These are phyloP conservation scores for Thamnophis sirtalis DNA, from an alignment of 2,113 vertebrate genomes.

Conservation along the genomic window DNA sequence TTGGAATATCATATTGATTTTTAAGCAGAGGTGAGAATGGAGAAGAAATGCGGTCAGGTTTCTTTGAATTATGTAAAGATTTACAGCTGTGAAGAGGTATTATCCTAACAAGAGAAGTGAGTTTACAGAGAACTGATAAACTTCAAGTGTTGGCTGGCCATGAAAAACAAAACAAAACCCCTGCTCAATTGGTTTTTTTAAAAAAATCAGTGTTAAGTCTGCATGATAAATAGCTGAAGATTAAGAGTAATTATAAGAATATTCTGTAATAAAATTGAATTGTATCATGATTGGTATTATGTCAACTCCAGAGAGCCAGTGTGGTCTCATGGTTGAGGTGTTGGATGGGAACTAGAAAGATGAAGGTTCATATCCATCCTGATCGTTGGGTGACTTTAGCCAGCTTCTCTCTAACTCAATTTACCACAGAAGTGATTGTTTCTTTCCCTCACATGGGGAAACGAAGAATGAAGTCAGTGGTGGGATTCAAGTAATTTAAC, in stretches of 20 bases:
- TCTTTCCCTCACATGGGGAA: background rate
- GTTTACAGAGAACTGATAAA: background rate
- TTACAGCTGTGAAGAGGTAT: background rate
- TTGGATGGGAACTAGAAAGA: background rate
- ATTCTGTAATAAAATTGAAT: background rate
- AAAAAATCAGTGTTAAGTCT: background rate
- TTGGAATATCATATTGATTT: slow-evolving; percentile 17
- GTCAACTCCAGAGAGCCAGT: background rate
- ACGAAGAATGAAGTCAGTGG: background rate
- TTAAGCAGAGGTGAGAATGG: background rate
- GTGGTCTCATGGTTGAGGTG: background rate
- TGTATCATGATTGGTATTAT: too few species aligned
- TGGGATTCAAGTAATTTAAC: too few species aligned
- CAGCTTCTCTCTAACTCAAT: background rate
- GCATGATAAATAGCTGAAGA: background rate
- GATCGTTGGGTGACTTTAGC: background rate
- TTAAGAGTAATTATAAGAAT: background rate
- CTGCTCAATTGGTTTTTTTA: background rate
- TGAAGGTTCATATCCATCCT: background rate
- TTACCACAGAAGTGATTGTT: background rate
- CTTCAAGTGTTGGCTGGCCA: background rate
- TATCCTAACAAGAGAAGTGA: background rate
- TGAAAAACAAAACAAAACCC: background rate
- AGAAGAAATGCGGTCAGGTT: slow-evolving; percentile 19
- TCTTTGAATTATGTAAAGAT: slow-evolving; percentile 26